These are phyloP conservation scores for Leptoteleia sp. DNA, from an alignment of 1,140 invertebrate species.

Conservation along the genomic window DNA sequence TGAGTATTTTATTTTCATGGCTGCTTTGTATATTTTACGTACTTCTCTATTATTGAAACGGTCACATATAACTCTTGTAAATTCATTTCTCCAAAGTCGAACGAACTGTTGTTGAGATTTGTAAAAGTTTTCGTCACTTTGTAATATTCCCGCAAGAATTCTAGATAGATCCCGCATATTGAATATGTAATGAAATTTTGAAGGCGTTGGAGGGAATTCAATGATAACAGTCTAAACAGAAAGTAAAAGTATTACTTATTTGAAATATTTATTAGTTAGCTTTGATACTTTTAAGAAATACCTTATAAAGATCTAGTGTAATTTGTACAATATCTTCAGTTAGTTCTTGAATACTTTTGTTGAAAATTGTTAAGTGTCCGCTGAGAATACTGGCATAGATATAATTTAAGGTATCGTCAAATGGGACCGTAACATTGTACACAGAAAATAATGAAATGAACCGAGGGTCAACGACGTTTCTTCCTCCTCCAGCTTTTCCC, in stretches of 20 bases:
- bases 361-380: conserved; percentile 88
- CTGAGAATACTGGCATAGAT: conserved; percentile 93
- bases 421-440: conserved; percentile 92
- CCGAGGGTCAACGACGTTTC: conserved; percentile 93
- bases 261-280: too few species aligned
- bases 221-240: conserved; percentile 84
- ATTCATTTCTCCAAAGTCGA: conserved; percentile 94
- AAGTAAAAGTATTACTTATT: too few species aligned
- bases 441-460: conserved; percentile 94
- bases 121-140: conserved; percentile 87
- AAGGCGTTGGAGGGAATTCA: conserved; percentile 94
- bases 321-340: conserved; percentile 86
- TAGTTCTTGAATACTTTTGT: conserved; percentile 84
- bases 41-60: conserved; percentile 88
- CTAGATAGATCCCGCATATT: conserved; percentile 94
- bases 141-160: conserved; percentile 89
- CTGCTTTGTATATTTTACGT: too few species aligned
- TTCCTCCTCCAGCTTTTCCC: conserved; percentile 90
- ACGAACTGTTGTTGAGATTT: conserved; percentile 85
- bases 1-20: too few species aligned
- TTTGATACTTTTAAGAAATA: too few species aligned
- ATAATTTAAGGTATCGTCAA: conserved; percentile 87
- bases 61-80: conserved; percentile 92
- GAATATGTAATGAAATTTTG: conserved; percentile 97
- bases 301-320: conserved; percentile 91